Conservation (phyloP, 2,113 vertebrate genomes). For the Rhinopomastus cyanomelas region DNA sequence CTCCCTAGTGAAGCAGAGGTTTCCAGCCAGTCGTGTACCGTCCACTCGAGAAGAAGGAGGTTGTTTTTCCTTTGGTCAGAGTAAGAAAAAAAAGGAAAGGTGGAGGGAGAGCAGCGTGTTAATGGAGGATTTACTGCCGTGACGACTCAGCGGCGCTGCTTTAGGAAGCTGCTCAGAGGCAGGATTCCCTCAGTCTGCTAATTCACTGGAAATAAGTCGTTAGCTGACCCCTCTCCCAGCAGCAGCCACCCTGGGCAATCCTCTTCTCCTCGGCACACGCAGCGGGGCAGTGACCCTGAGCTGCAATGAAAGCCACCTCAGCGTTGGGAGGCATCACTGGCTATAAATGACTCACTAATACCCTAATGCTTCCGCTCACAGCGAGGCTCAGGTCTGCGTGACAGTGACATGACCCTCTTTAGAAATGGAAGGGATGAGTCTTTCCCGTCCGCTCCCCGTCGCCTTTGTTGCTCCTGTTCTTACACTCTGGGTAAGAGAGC, state of each 20-base stretch:
- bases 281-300: neutral
- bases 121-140: constrained; percentile 15
- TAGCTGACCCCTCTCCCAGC: neutral
- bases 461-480: neutral
- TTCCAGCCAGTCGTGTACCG: neutral
- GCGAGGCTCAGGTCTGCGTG: constrained; percentile 36
- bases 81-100: neutral
- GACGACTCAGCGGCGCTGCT: constrained; percentile 27
- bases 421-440: neutral
- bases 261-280: neutral
- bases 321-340: neutral
- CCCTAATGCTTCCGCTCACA: constrained; percentile 54
- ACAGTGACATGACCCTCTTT: constrained; percentile 55
- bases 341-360: constrained; percentile 65
- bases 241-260: neutral
- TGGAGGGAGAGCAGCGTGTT: neutral
- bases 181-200: constrained; percentile 32
- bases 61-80: neutral
- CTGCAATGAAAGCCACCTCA: neutral
- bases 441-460: neutral
- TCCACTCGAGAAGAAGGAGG: neutral
- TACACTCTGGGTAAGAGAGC: neutral
- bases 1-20: neutral
- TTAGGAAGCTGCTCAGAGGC: neutral
- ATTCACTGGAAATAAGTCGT: neutral